A percentile compares a stretch with the other conserved stretches of the same genome.
Evolutionary conservation across 2,797 vertebrate species (phyloP).

Genomic region (Eulemur coronatus): DNA sequence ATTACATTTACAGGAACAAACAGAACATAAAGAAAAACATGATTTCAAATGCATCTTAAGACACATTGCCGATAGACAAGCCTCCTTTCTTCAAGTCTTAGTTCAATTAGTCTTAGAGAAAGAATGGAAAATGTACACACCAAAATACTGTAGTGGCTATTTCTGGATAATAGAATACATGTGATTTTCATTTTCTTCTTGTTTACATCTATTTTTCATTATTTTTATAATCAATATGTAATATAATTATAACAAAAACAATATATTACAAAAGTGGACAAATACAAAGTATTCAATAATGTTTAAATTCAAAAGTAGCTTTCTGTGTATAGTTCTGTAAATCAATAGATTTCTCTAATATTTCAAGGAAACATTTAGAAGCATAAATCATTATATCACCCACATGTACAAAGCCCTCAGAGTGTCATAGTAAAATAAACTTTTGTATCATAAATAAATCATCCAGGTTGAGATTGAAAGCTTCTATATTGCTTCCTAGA

Average conservation of each 20-base stretch:
- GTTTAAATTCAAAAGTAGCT: constrained; percentile 10
- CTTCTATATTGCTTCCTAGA: not conserved
- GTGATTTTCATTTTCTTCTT: constrained; percentile 20
- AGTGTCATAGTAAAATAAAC: not conserved
- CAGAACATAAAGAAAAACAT: not conserved
- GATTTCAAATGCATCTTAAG: not conserved
- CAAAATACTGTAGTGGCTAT: not conserved
- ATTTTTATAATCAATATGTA: not conserved
- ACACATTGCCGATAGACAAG: not conserved
- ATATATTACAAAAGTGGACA: not conserved
- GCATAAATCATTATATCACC: not conserved
- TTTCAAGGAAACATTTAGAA: not conserved
- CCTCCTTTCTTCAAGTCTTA: not conserved
- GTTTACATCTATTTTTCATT: not conserved
- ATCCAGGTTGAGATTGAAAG: not conserved
- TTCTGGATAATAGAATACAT: not conserved
- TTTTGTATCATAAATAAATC: not conserved
- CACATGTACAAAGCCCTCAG: not conserved
- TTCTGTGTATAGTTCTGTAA: not conserved
- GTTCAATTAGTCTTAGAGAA: not conserved
- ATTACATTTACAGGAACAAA: not conserved
- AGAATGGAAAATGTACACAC: not conserved
- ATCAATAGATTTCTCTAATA: not conserved
- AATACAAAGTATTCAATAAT: not conserved
- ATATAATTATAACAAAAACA: not conserved